A percentile compares a stretch with the other conserved stretches of the same genome.
Conservation (phyloP, 2,888 invertebrate genomes). For the Deilephila porcellus region DNA sequence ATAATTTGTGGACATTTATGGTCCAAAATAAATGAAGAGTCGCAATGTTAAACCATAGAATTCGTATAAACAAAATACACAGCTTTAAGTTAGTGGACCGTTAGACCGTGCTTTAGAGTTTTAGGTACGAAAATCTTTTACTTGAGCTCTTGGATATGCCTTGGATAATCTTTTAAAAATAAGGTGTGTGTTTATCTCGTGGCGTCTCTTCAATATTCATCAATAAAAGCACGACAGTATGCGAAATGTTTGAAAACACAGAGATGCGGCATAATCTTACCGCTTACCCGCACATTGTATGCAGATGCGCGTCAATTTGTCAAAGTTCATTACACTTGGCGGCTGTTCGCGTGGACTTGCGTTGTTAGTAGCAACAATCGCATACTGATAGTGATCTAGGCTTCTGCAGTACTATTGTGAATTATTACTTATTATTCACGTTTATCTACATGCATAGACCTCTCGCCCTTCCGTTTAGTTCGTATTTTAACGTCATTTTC, state of each 20-base stretch:
- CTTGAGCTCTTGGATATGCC: too few species aligned
- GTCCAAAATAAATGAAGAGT: too few species aligned
- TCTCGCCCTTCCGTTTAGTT: too few species aligned
- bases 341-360: not conserved
- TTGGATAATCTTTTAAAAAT: not conserved
- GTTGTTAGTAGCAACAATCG: not conserved
- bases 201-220: not conserved
- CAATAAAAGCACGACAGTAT: not conserved
- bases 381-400: not conserved
- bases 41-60: too few species aligned
- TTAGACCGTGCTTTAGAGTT: too few species aligned
- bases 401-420: not conserved
- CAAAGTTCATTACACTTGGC: not conserved
- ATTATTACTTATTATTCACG: too few species aligned
- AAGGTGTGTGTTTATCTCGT: not conserved
- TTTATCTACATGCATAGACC: too few species aligned
- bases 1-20: too few species aligned
- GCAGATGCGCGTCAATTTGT: not conserved
- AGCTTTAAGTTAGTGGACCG: too few species aligned
- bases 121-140: too few species aligned
- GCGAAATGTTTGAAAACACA: not conserved
- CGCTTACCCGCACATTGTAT: slow-evolving; percentile 2
- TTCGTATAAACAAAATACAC: too few species aligned
- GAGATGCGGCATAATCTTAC: not conserved
- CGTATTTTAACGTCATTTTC: too few species aligned